Evolutionary conservation across 2,113 vertebrate genomes (phyloP), one percentile per base, ranked within the genome.

Genomic region (Saimiri boliviensis): DNA sequence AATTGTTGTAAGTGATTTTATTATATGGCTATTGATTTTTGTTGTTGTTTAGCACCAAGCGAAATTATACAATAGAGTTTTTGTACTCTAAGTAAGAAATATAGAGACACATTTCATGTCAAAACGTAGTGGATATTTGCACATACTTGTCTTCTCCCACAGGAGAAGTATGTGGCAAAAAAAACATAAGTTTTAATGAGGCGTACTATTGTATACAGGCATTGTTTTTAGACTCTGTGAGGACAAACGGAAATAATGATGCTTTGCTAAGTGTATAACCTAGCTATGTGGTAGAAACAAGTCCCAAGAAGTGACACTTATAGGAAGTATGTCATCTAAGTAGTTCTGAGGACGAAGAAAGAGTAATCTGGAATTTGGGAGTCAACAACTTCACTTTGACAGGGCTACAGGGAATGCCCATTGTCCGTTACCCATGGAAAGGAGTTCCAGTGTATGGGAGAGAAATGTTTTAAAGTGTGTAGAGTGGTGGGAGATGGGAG

Each of bases 1-100:
- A 83, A 84, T 91, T 84, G 37, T 60, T 95, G 5, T 30, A 47
- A 95, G 94, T 21, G 10, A 93, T 56, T 97, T 86, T 92, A 88
- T 58, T 58, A 93, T 70, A 74, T 27, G 42, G 5, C 37, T 95
- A 96, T 95, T 97, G 87, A 95, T 91, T 76, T 88, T 58, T 90
- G 12, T 87, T 32, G 8, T 52, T 0, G 1, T 71, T 94, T n/a
- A 54, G 16, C 35, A 60, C 8, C 13, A 88, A 56, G 32, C 66
- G 85, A 21, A 63, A 40, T 37, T 91, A 87, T 52, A 42, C 6
- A 84, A 10, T 83, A 13, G 12, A 45, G 2, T 40, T 84, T 93
- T 77, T 8, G 10, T 14, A 54, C 32, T 27, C 6, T 32, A 90
- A 60, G 17, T n/a, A 73, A 90, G 58, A 96, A 77, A 63, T 76